phyloP scores from a whole-genome alignment of 1,140 invertebrate genomes.

The Parapsyche elsis region DNA sequence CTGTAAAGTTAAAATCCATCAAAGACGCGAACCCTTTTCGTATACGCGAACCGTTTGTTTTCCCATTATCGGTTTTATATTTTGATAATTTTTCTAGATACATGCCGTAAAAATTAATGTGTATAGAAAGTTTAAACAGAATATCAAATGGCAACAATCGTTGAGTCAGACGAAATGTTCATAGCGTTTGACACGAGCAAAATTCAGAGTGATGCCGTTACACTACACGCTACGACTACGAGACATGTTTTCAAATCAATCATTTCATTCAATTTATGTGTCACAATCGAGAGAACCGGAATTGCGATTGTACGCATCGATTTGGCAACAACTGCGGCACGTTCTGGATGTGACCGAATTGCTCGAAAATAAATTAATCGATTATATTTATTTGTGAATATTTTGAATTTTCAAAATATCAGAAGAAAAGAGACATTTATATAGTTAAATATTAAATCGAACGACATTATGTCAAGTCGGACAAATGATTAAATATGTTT shows the following conservation, averaged over 20 bases:
- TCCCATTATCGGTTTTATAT: neutral
- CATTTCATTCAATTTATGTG: conserved; percentile 12
- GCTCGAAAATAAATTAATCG: no score
- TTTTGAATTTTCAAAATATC: no score
- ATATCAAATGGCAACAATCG: neutral
- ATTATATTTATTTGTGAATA: no score
- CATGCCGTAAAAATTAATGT: neutral
- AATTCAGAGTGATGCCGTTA: conserved; percentile 17
- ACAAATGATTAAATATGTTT: neutral
- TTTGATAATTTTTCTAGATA: neutral
- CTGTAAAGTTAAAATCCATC: neutral
- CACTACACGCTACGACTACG: no score
- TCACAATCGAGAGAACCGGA: neutral
- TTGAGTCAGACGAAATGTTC: neutral
- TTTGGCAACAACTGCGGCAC: neutral
- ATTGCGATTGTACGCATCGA: neutral
- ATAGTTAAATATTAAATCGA: neutral
- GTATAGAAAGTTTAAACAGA: neutral
- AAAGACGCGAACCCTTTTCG: neutral
- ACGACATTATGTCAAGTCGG: neutral
- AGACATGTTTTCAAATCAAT: conserved; percentile 27
- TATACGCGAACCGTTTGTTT: neutral
- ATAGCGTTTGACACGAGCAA: neutral
- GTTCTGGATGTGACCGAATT: no score
- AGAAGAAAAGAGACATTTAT: neutral